Conservation (phyloP, 2,888 invertebrate genomes). For the Drosophila picticornis region DNA sequence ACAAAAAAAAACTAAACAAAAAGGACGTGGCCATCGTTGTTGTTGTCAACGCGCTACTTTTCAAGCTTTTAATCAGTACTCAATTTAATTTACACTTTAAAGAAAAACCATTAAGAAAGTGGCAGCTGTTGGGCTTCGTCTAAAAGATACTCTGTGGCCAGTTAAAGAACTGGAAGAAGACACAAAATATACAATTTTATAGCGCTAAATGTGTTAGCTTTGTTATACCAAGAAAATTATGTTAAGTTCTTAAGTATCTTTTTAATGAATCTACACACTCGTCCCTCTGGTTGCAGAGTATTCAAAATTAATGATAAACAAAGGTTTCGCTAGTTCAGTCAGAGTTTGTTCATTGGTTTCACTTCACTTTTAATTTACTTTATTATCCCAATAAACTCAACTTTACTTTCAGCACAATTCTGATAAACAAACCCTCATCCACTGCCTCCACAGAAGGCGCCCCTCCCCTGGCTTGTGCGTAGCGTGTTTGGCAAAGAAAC, state of each 20-base stretch:
- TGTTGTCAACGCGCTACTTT: constrained; percentile 19
- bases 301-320: constrained; percentile 16
- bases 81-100: neutral
- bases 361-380: constrained; percentile 30
- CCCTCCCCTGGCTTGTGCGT: constrained; percentile 4
- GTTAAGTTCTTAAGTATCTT: neutral
- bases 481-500: constrained; percentile 31
- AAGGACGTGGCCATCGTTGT: constrained; percentile 1
- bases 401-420: constrained; percentile 3
- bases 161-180: neutral
- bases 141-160: neutral
- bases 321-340: constrained; percentile 50
- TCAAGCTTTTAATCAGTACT: neutral
- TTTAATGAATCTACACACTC: neutral
- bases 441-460: neutral
- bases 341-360: constrained; percentile 46
- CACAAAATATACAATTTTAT: neutral
- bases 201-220: neutral
- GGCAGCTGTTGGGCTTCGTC: neutral
- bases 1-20: neutral
- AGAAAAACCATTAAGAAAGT: neutral
- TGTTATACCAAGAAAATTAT: neutral
- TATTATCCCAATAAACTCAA: constrained; percentile 16
- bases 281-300: neutral
- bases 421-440: neutral